Base-by-base conservation (phyloP, 2,113 vertebrate species). In the Gambusia holbrooki region DNA sequence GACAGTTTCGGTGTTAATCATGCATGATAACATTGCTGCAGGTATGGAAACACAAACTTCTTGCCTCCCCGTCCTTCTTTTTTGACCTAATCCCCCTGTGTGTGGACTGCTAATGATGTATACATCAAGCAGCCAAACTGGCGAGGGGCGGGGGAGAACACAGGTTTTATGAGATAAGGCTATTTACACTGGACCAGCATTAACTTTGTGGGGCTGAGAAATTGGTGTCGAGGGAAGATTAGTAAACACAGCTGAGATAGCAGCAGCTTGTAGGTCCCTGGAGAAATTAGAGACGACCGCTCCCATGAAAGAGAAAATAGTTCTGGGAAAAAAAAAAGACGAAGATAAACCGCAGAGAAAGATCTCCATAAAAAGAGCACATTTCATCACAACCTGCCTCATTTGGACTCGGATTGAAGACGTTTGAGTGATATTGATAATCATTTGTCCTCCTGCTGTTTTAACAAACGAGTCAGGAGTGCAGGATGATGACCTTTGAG, bases 131-230 rank as follows among this genome's bases (percentile, higher is more conserved):
- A 85, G 75, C 84, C 76, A 72, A 88, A 80, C 85, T 90, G 81
- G 79, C 70, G 70, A 81, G 75, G 73, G 69, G 76, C 17, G 30
- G 30, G 30, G 81, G 73, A 82, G 91, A 89, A 91, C 90, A 89
- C 5, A 88, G 84, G 89, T 85, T 89, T 93, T 92, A 90, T 82
- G 88, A 89, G 89, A 94, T 94, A 92, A 93, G 86, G 84, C 85
- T 91, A 89, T 94, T 94, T 93, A 92, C 92, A 92, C 87, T 85
- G 85, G 86, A 70, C 81, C 81, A 81, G 88, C 84, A 93, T 92
- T 93, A 90, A 90, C 87, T 92, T 88, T 84, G 91, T 81, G 81
- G 74, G 73, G 76, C 85, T 84, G 84, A 92, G 81, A 91, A 90
- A 93, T 92, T 88, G 84, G 86, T 90, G 87, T 84, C 88, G 74